Conservation (phyloP, 2,113 vertebrate genomes). For the Himantopus leucocephalus region DNA sequence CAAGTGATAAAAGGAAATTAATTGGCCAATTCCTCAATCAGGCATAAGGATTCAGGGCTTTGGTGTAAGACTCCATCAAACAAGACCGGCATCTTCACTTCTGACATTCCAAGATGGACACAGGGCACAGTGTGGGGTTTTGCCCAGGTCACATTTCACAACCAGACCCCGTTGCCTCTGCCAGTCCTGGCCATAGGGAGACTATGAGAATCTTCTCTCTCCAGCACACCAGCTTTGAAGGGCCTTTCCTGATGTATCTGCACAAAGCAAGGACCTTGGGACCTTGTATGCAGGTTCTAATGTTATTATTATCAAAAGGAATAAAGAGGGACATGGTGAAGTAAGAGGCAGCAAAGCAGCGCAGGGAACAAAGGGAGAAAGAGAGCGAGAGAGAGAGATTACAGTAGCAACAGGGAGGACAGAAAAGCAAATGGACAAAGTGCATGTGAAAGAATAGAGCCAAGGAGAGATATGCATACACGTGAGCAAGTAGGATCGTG, state of each 20-base stretch:
- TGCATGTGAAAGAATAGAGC: background rate
- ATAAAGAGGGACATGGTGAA: constrained; percentile 19
- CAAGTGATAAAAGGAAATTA: background rate
- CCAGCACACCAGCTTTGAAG: constrained; percentile 15
- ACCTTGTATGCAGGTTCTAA: background rate
- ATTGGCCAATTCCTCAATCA: background rate
- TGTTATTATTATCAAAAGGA: constrained; percentile 39
- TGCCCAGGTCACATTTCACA: background rate
- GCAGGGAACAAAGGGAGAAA: constrained; percentile 23
- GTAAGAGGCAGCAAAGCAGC: constrained; percentile 12
- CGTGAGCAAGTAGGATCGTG: background rate
- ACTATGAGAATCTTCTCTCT: background rate
- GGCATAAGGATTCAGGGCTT: background rate
- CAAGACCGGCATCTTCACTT: background rate
- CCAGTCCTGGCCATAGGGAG: background rate
- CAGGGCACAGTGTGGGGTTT: background rate
- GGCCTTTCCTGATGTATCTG: background rate
- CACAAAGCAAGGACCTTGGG: constrained; percentile 42
- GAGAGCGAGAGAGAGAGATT: background rate
- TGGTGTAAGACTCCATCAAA: constrained; percentile 1
- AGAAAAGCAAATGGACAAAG: constrained; percentile 25
- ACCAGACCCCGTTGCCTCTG: background rate
- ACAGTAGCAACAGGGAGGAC: background rate
- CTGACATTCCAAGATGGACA: background rate
- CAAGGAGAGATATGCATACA: background rate